Base-by-base conservation (phyloP, 2,113 vertebrate species). In the Macquaria australasica region DNA sequence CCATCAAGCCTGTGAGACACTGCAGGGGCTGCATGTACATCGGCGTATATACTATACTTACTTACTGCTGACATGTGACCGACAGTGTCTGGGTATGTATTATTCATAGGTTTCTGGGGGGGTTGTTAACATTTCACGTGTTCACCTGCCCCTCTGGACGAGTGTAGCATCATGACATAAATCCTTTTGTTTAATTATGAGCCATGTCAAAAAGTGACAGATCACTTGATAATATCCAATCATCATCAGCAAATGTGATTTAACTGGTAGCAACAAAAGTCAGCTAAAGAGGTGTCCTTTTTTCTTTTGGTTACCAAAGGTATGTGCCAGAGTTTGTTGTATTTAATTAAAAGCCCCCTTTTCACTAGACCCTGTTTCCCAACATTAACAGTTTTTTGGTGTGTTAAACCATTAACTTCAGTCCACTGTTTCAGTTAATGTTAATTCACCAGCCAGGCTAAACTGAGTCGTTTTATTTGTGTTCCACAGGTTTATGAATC, bases 101-200 rank as follows among this genome's bases (percentile, higher is more conserved):
- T 91, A 91, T 93, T 87, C 64, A 92, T 77, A 64, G 23, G 66
- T 60, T 20, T 64, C 79, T 23, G 81, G 28, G 28, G 28, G 28
- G 28, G 28, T n/a, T n/a, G n/a, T n/a, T n/a, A n/a, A n/a, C 28
- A 31, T 31, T 41, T 73, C 45, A 59, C 16, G 0, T 59, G 43
- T 58, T 25, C 4, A 58, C 6, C 8, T 56, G 34, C 6, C 2
- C 5, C 68, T 34, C 28, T 12, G 28, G 5, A 71, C 0, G 9
- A 53, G 18, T 14, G 28, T 3, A 71, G 45, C 2, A 14, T 10
- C 9, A 41, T 25, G 8, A 3, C 70, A 31, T 5, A 31, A 37
- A 37, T 70, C 18, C 0, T 51, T 51, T 34, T 50, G 3, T 48
- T 28, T 51, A 37, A 53, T 50, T 69, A 28, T 69, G 43, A 34